A percentile compares a stretch with the other conserved stretches of the same genome.
Conservation (phyloP, 2,888 invertebrate genomes). For the Trissolcus japonicus region DNA sequence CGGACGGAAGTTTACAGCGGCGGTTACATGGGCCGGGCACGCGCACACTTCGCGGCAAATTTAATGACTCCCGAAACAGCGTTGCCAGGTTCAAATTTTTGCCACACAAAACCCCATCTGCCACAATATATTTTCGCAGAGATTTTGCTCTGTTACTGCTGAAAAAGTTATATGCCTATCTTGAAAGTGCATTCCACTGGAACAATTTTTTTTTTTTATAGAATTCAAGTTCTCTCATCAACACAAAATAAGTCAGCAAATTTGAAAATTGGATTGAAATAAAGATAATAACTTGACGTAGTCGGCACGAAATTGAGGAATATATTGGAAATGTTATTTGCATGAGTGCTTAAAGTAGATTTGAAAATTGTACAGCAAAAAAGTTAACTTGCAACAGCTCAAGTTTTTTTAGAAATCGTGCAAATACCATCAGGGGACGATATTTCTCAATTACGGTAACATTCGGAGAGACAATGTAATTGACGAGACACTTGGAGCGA, state of each 20-base stretch:
- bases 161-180: neutral
- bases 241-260: too few relatives aligned
- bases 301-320: too few relatives aligned
- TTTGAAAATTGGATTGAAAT: too few relatives aligned
- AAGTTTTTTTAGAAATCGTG: neutral
- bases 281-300: too few relatives aligned
- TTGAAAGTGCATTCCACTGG: too few relatives aligned
- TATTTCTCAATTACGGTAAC: conserved; percentile 20
- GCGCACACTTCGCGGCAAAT: conserved; percentile 54
- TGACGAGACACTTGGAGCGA: conserved; percentile 18
- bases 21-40: conserved; percentile 49
- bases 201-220: too few relatives aligned
- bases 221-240: too few relatives aligned
- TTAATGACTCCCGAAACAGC: conserved; percentile 44
- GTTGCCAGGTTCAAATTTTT: conserved; percentile 48
- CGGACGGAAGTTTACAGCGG: conserved; percentile 55
- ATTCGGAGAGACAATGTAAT: conserved; percentile 10
- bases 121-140: neutral
- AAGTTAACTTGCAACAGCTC: too few relatives aligned
- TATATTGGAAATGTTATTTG: neutral
- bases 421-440: conserved; percentile 2
- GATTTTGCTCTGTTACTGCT: neutral
- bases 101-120: conserved; percentile 12
- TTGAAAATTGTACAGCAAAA: neutral
- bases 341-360: neutral